Percentiles rank a stretch among this genome's conserved stretches.
These are phyloP conservation scores for Argyra leucocephala DNA, from an alignment of 2,888 invertebrate genomes.

Conservation along the genomic window DNA sequence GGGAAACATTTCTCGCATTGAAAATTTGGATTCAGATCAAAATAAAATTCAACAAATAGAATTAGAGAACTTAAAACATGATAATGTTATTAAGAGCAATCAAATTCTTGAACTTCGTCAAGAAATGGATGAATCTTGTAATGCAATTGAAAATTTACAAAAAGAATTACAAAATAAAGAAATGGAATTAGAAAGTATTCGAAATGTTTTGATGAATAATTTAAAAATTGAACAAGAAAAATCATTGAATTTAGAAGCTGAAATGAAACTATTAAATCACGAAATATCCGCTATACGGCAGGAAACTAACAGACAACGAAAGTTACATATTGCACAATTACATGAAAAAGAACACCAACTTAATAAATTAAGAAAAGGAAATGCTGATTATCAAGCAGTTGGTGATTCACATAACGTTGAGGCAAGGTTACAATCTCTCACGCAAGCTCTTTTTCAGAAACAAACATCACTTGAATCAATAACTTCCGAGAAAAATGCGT, in stretches of 20 bases:
- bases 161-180: conserved; percentile 16
- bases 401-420: conserved; percentile 33
- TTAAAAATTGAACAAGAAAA: conserved; percentile 45
- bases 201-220: conserved; percentile 26
- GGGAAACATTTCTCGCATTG: conserved; percentile 22
- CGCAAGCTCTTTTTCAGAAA: conserved; percentile 74
- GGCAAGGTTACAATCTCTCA: conserved; percentile 52
- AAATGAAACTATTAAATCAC: conserved; percentile 38
- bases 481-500: conserved; percentile 75
- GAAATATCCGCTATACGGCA: conserved; percentile 41
- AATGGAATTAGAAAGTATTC: conserved; percentile 9
- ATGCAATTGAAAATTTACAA: conserved; percentile 18
- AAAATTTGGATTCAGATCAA: conserved; percentile 21
- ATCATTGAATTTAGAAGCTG: conserved; percentile 39
- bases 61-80: conserved; percentile 49
- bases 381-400: conserved; percentile 39
- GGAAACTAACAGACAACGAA: conserved; percentile 38
- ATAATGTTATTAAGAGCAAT: conserved; percentile 24
- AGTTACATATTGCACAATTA: conserved; percentile 30
- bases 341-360: conserved; percentile 48
- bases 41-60: conserved; percentile 48
- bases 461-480: conserved; percentile 76
- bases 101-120: background rate
- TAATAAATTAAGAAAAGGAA: conserved; percentile 39
- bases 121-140: conserved; percentile 18